phyloP scores from a whole-genome alignment of 2,113 vertebrate genomes.

The Verasper variegatus region DNA sequence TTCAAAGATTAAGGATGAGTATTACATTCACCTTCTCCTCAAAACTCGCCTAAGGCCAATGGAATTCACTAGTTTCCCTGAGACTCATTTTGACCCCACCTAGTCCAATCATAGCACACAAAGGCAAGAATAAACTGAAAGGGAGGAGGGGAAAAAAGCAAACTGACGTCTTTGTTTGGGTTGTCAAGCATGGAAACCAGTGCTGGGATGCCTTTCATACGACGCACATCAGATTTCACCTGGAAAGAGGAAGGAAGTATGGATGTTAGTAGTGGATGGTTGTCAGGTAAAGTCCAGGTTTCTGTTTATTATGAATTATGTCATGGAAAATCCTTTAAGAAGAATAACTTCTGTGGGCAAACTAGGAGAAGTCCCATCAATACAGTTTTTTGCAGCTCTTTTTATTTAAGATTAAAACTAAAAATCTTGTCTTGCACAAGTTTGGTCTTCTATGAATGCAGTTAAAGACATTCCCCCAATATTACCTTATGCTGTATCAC shows the following conservation, averaged over 20 bases:
- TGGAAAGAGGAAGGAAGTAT: slow-evolving; percentile 44
- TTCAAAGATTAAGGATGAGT: not conserved
- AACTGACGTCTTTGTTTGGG: slow-evolving; percentile 91
- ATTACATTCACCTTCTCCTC: slow-evolving; percentile 16
- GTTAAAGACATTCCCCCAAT: not conserved
- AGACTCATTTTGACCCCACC: slow-evolving; percentile 5
- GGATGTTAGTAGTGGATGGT: not conserved
- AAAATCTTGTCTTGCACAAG: not conserved
- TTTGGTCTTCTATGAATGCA: not conserved
- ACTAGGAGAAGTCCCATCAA: not conserved
- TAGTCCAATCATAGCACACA: slow-evolving; percentile 18
- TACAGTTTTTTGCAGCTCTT: not conserved
- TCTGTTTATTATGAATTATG: not conserved
- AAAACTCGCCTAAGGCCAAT: not conserved
- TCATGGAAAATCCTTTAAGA: not conserved
- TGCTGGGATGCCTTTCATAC: slow-evolving; percentile 92
- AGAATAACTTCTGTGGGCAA: not conserved
- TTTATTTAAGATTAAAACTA: too few species aligned
- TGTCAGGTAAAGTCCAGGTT: not conserved
- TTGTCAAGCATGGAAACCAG: slow-evolving; percentile 95
- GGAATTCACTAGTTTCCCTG: slow-evolving; percentile 11
- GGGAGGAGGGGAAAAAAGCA: not conserved
- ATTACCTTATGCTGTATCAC: not conserved
- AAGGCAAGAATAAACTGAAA: slow-evolving; percentile 18
- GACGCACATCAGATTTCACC: slow-evolving; percentile 95